A percentile compares a stretch with the other conserved stretches of the same genome.
These are phyloP conservation scores for Calcarius lapponicus DNA, from an alignment of 2,797 vertebrate species.

Conservation along the genomic window DNA sequence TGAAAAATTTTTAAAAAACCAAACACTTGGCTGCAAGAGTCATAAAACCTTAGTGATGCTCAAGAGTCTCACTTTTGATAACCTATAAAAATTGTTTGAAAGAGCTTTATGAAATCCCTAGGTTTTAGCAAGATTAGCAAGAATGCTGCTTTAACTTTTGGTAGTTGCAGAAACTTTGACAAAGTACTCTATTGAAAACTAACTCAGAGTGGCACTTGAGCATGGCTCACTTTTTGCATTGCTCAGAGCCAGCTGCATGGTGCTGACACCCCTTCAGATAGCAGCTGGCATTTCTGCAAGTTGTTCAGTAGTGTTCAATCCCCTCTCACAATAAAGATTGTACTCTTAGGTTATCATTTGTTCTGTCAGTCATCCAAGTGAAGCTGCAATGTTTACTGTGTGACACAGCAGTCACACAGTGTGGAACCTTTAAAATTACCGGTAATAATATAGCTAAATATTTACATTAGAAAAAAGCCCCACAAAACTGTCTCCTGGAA, in stretches of 20 bases:
- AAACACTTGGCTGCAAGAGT: neutral
- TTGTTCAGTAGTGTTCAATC: slow-evolving; percentile 4
- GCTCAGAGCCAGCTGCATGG: neutral
- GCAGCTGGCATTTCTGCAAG: slow-evolving; percentile 15
- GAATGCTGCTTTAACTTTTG: neutral
- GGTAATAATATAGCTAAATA: slow-evolving; percentile 66
- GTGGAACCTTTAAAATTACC: slow-evolving; percentile 38
- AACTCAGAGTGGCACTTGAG: neutral
- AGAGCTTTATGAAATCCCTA: neutral
- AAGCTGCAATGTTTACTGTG: slow-evolving; percentile 21
- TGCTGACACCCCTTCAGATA: slow-evolving; percentile 15
- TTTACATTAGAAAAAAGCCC: slow-evolving; percentile 35
- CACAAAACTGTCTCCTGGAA: slow-evolving; percentile 60
- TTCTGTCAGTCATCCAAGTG: slow-evolving; percentile 54
- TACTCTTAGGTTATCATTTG: slow-evolving; percentile 42
- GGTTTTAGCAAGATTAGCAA: neutral
- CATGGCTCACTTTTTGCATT: neutral
- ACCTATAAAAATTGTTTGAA: neutral
- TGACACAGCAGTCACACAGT: neutral
- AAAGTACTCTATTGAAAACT: neutral
- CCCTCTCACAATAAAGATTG: slow-evolving; percentile 37
- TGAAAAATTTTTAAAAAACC: neutral
- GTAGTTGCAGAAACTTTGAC: neutral
- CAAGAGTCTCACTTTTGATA: neutral
- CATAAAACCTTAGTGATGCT: neutral